Conservation (phyloP, 2,888 invertebrate species). For the Colletes collaris region DNA sequence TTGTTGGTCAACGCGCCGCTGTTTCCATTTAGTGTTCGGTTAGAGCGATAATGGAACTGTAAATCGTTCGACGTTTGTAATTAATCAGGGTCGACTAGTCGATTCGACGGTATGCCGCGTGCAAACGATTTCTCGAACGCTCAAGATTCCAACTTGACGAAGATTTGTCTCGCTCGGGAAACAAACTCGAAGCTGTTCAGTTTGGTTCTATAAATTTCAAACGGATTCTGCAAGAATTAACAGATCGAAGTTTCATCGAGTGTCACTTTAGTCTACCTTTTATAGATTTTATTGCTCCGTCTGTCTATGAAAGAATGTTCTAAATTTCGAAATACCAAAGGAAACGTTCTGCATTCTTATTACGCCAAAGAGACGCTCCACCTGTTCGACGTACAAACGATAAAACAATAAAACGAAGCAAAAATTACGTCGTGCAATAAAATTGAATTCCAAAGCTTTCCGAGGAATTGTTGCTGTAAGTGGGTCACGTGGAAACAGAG, state of each 20-base stretch:
- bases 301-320: not conserved
- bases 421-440: constrained; percentile 28
- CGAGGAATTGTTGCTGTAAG: constrained; percentile 21
- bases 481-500: constrained; percentile 12
- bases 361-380: not conserved
- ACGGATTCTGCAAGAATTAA: no score
- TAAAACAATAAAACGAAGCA: constrained; percentile 3
- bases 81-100: constrained; percentile 65
- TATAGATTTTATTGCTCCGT: no score
- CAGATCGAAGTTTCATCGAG: no score
- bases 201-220: no score
- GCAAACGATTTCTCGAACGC: constrained; percentile 54
- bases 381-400: not conserved
- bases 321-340: not conserved
- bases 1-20: constrained; percentile 58
- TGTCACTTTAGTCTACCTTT: no score
- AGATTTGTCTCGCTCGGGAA: constrained; percentile 11
- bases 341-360: constrained; percentile 3
- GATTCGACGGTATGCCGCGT: constrained; percentile 46
- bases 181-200: not conserved
- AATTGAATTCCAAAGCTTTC: constrained; percentile 30
- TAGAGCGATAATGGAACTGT: constrained; percentile 66
- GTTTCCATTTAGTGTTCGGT: constrained; percentile 64
- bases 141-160: constrained; percentile 5
- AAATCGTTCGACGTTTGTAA: constrained; percentile 66